These are phyloP conservation scores for Hyposmocoma kahamanoa DNA, from an alignment of 1,140 invertebrate species.

Conservation along the genomic window DNA sequence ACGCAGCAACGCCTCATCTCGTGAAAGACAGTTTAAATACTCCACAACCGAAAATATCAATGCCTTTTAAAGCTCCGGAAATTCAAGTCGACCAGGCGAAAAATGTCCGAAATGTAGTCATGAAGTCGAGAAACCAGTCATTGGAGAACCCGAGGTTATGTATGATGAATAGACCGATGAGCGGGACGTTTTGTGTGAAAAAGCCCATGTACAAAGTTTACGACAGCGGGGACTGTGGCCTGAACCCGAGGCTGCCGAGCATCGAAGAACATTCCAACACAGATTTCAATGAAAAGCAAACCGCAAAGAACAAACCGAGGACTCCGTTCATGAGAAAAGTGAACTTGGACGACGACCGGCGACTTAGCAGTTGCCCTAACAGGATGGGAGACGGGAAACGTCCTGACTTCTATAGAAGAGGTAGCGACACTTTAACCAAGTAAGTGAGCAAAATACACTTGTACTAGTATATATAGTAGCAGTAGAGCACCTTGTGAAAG, in stretches of 20 bases:
- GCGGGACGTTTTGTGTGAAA: conserved; percentile 16
- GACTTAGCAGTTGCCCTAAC: conserved; percentile 35
- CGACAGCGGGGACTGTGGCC: conserved; percentile 42
- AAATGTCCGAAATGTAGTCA: conserved; percentile 2
- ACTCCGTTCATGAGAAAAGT: conserved; percentile 24
- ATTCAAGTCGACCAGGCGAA: neutral
- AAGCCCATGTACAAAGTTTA: conserved; percentile 39
- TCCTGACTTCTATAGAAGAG: conserved; percentile 37
- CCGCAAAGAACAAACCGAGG: conserved; percentile 12
- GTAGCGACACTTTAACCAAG: conserved; percentile 47
- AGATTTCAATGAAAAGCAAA: conserved; percentile 26
- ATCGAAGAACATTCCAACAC: conserved; percentile 53
- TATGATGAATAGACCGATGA: conserved; percentile 14
- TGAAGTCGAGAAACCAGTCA: conserved; percentile 12
- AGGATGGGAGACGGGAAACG: conserved; percentile 25
- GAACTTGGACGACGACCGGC: conserved; percentile 28
- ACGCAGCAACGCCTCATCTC: neutral
- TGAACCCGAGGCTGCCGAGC: conserved; percentile 38
- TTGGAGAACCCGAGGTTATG: conserved; percentile 12
- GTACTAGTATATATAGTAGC: no score
- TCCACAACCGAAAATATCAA: neutral
- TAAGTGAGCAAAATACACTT: conserved; percentile 14
- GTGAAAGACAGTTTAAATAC: no score
- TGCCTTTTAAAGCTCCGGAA: neutral
- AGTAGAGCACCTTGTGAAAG: no score